These are phyloP conservation scores for Cheilosia grossa DNA, from an alignment of 2,888 invertebrate genomes.

Conservation along the genomic window DNA sequence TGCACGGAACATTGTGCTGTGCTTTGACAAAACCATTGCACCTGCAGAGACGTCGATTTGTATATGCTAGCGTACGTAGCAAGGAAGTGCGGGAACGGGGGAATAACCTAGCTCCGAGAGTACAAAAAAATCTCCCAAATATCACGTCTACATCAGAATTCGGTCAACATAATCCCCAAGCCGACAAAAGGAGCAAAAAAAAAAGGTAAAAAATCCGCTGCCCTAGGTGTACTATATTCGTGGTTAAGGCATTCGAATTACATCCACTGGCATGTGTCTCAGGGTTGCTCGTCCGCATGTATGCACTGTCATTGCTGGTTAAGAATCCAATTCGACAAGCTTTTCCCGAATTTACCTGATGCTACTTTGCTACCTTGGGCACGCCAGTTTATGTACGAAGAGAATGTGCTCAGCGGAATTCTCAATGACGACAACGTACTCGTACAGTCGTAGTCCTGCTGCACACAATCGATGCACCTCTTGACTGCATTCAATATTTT, in stretches of 20 bases:
- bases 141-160: slow-evolving; percentile 72
- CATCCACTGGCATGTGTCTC: slow-evolving; percentile 67
- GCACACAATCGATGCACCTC: slow-evolving; percentile 48
- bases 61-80: slow-evolving; percentile 12
- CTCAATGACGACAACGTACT: slow-evolving; percentile 35
- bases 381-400: slow-evolving; percentile 43
- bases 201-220: slow-evolving; percentile 57
- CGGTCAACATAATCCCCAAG: slow-evolving; percentile 69
- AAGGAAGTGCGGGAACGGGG: slow-evolving; percentile 3
- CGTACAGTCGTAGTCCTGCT: background rate
- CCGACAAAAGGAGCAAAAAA: background rate
- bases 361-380: slow-evolving; percentile 46
- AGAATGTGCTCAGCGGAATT: slow-evolving; percentile 62
- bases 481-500: slow-evolving; percentile 69
- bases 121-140: slow-evolving; percentile 12
- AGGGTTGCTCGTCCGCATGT: slow-evolving; percentile 41
- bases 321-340: slow-evolving; percentile 69
- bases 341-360: slow-evolving; percentile 65
- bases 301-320: slow-evolving; percentile 60
- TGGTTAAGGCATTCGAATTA: slow-evolving; percentile 58
- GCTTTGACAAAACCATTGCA: slow-evolving; percentile 35
- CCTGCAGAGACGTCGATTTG: slow-evolving; percentile 1
- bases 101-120: slow-evolving; percentile 2
- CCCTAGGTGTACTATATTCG: slow-evolving; percentile 23
- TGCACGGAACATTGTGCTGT: slow-evolving; percentile 35